Percentiles rank a stretch among this genome's conserved stretches.
phyloP scores from a whole-genome alignment of 2,888 invertebrate genomes.

The Orthosia gracilis region DNA sequence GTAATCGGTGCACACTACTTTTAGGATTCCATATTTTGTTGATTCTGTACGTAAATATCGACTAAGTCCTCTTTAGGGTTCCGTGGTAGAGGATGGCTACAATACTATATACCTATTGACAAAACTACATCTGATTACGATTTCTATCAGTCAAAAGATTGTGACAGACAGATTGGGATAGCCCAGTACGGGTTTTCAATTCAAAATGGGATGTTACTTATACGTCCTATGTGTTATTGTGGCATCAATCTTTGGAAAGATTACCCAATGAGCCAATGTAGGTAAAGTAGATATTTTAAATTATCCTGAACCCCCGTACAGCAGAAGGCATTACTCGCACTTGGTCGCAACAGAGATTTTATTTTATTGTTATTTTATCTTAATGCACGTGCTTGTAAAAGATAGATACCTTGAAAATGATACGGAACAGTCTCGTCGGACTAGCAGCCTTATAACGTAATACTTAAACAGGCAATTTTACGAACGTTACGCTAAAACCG shows the following conservation, averaged over 20 bases:
- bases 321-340: neutral
- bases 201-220: neutral
- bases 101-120: neutral
- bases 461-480: constrained; percentile 33
- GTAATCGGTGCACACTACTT: constrained; percentile 62
- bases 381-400: constrained; percentile 41
- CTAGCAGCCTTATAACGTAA: constrained; percentile 25
- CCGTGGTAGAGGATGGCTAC: neutral
- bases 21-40: constrained; percentile 42
- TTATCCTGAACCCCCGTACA: neutral
- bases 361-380: constrained; percentile 51
- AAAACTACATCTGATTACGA: neutral
- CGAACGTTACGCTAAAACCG: constrained; percentile 37
- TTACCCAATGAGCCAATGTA: neutral
- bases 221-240: neutral
- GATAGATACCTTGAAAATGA: constrained; percentile 34
- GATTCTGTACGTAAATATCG: constrained; percentile 21
- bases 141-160: neutral
- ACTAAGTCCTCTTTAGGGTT: neutral
- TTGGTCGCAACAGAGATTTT: constrained; percentile 42
- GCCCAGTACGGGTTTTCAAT: neutral
- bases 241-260: constrained; percentile 1
- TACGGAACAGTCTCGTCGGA: constrained; percentile 36
- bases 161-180: neutral
- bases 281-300: neutral